A percentile compares a stretch with the other conserved stretches of the same genome.
Evolutionary conservation across 2,888 invertebrate species (phyloP).

Genomic region (Scotopteryx bipunctaria): DNA sequence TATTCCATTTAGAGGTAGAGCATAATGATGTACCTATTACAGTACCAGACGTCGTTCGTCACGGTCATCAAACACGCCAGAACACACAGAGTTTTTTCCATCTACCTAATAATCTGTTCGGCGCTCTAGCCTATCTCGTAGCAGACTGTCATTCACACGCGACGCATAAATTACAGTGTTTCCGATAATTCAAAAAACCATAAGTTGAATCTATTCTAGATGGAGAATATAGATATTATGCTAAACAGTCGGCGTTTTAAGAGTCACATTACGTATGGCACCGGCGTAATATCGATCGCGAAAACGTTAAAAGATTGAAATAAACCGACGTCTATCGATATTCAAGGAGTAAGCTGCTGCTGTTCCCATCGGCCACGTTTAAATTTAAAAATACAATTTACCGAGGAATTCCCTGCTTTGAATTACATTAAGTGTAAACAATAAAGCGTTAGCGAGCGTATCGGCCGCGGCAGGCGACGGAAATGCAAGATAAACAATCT

Average conservation of each 20-base stretch:
- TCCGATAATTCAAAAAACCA: slow-evolving; percentile 30
- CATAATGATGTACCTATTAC: slow-evolving; percentile 26
- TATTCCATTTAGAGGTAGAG: slow-evolving; percentile 25
- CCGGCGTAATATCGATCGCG: slow-evolving; percentile 71
- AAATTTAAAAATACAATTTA: slow-evolving; percentile 81
- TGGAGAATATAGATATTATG: slow-evolving; percentile 32
- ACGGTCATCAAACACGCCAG: slow-evolving; percentile 38
- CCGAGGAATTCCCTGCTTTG: slow-evolving; percentile 81
- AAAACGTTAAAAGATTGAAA: slow-evolving; percentile 65
- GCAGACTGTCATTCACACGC: slow-evolving; percentile 28
- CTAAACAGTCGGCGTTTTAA: slow-evolving; percentile 49
- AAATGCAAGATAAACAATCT: slow-evolving; percentile 81
- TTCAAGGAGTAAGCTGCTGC: slow-evolving; percentile 63
- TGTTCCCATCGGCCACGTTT: slow-evolving; percentile 58
- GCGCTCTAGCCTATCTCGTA: slow-evolving; percentile 17
- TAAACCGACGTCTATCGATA: slow-evolving; percentile 65
- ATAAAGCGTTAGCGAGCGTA: slow-evolving; percentile 79
- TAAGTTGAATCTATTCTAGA: slow-evolving; percentile 28
- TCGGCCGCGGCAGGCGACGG: slow-evolving; percentile 78
- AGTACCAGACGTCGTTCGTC: slow-evolving; percentile 37
- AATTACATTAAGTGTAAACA: slow-evolving; percentile 83
- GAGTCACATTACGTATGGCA: slow-evolving; percentile 66
- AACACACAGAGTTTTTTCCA: slow-evolving; percentile 32
- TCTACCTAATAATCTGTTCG: slow-evolving; percentile 21
- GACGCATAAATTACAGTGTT: slow-evolving; percentile 34